Conservation (phyloP, 1,140 invertebrate species). For the Papilio aristodemus region DNA sequence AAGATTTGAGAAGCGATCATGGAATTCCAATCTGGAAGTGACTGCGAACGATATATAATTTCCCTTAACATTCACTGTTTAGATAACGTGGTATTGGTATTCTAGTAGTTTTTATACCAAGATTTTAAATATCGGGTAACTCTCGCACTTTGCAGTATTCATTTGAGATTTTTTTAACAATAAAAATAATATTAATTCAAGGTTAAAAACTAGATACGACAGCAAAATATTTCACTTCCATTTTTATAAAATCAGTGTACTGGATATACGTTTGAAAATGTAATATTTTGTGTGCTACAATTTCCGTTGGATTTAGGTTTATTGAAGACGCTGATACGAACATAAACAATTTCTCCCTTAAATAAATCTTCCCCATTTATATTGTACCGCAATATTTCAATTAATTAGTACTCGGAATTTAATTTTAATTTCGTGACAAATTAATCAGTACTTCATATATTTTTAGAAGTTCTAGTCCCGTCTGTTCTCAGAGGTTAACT, state of each 20-base stretch:
- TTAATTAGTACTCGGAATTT: too few relatives aligned
- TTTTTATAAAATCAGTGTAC: neutral
- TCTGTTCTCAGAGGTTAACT: too few relatives aligned
- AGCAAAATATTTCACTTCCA: slow-evolving; percentile 19
- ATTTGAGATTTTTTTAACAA: too few relatives aligned
- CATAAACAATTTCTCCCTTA: neutral
- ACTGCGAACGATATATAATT: neutral
- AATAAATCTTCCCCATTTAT: neutral
- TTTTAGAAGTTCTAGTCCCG: too few relatives aligned
- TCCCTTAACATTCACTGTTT: neutral
- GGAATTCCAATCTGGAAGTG: slow-evolving; percentile 26
- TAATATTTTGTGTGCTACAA: slow-evolving; percentile 28
- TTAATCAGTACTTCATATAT: too few relatives aligned
- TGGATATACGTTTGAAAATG: neutral
- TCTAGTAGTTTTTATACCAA: neutral
- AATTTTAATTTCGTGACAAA: too few relatives aligned
- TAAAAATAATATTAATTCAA: too few relatives aligned
- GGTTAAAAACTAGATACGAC: too few relatives aligned
- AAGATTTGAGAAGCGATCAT: slow-evolving; percentile 53
- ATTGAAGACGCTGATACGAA: slow-evolving; percentile 11
- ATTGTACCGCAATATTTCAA: neutral
- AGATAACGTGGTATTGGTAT: neutral
- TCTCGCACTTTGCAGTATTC: too few relatives aligned
- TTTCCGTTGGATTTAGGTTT: slow-evolving; percentile 21
- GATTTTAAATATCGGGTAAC: neutral